phyloP scores from a whole-genome alignment of 2,888 invertebrate genomes.

The Luperina nickerlii region DNA sequence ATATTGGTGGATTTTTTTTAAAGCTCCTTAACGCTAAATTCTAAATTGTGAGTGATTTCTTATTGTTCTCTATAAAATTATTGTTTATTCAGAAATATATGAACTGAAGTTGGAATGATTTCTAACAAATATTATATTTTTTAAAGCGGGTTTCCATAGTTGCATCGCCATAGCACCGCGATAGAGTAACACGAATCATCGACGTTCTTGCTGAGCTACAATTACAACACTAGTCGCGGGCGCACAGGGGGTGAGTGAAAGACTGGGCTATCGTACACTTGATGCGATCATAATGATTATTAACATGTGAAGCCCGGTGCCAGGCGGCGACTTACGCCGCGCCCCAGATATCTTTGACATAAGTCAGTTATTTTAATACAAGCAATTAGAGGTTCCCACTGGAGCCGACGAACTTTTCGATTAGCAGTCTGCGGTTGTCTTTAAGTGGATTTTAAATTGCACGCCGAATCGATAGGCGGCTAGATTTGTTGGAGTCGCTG shows the following conservation, averaged over 20 bases:
- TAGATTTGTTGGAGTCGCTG: conserved; percentile 64
- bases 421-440: conserved; percentile 87
- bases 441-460: conserved; percentile 90
- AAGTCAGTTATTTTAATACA: conserved; percentile 90
- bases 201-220: conserved; percentile 36
- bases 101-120: neutral
- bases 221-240: conserved; percentile 61
- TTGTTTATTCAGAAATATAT: neutral
- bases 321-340: conserved; percentile 84
- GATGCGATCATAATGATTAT: conserved; percentile 90
- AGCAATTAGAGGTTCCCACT: conserved; percentile 87
- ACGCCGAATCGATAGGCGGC: conserved; percentile 80
- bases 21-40: neutral
- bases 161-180: neutral
- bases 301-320: conserved; percentile 89
- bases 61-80: neutral
- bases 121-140: neutral
- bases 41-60: neutral
- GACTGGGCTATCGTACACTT: conserved; percentile 88
- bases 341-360: conserved; percentile 90
- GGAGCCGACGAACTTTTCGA: conserved; percentile 88
- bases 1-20: neutral
- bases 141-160: neutral
- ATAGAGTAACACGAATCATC: conserved; percentile 26
- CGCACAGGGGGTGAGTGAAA: conserved; percentile 72